phyloP scores from a whole-genome alignment of 2,888 invertebrate genomes.

The Resseliella maxima region DNA sequence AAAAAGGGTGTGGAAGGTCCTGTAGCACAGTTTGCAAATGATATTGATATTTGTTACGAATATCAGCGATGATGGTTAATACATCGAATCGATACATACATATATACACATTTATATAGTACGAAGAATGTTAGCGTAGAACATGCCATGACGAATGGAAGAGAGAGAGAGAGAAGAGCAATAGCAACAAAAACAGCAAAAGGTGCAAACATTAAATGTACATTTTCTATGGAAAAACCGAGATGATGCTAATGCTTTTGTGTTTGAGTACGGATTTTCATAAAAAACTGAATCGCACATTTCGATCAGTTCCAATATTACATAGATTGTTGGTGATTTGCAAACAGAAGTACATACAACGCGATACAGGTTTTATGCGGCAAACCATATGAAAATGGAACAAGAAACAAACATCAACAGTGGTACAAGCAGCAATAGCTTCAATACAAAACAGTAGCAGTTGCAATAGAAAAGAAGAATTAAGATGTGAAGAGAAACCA shows the following conservation, averaged over 20 bases:
- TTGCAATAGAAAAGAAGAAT: background rate
- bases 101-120: no score
- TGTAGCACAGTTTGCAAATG: background rate
- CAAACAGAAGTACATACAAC: background rate
- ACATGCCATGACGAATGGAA: no score
- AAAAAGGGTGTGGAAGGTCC: constrained; percentile 49
- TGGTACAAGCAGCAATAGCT: background rate
- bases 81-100: no score
- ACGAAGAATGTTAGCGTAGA: no score
- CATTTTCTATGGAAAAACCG: background rate
- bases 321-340: background rate
- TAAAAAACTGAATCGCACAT: background rate
- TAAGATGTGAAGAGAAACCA: background rate
- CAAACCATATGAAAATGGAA: background rate
- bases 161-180: background rate
- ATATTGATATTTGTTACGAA: background rate
- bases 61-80: background rate
- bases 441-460: no score
- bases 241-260: no score
- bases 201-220: background rate
- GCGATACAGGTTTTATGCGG: background rate
- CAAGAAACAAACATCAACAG: background rate
- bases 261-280: constrained; percentile 15
- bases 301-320: background rate
- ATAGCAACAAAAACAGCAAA: background rate